Evolutionary conservation across 2,797 vertebrate genomes (phyloP).

Genomic region (Cynodonichthys magdalenae): DNA sequence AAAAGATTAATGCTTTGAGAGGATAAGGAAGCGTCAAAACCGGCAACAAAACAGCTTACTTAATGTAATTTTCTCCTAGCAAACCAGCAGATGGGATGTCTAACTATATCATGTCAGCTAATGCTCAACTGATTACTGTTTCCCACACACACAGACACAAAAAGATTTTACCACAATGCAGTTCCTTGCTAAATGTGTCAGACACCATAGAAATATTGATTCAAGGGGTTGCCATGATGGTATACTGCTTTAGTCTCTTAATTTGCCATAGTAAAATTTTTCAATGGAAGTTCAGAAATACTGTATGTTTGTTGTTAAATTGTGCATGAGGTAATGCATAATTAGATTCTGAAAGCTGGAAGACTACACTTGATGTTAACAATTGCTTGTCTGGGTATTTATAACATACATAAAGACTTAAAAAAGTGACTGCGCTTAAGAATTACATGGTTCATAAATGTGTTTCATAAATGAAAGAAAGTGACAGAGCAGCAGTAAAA

Average conservation of each 20-base stretch:
- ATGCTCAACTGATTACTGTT: neutral
- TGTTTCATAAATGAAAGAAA: neutral
- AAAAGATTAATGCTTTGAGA: neutral
- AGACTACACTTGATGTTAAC: neutral
- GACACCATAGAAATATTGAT: neutral
- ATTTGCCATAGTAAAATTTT: neutral
- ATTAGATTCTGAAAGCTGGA: neutral
- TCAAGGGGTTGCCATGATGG: neutral
- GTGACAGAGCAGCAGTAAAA: neutral
- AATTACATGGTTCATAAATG: neutral
- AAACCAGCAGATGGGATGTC: constrained; percentile 10
- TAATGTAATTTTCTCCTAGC: neutral
- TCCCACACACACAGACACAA: too few species aligned
- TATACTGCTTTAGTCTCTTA: neutral
- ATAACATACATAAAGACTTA: neutral
- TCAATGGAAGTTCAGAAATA: neutral
- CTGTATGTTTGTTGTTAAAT: neutral
- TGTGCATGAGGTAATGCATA: neutral
- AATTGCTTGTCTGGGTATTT: neutral
- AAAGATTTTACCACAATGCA: neutral
- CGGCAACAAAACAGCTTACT: neutral
- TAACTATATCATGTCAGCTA: neutral
- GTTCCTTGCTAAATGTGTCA: neutral
- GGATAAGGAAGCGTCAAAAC: neutral
- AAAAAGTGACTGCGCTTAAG: neutral